Evolutionary conservation across 2,113 vertebrate species (phyloP), one percentile per base, ranked within the genome.

Genomic region (Eubucco bourcierii): DNA sequence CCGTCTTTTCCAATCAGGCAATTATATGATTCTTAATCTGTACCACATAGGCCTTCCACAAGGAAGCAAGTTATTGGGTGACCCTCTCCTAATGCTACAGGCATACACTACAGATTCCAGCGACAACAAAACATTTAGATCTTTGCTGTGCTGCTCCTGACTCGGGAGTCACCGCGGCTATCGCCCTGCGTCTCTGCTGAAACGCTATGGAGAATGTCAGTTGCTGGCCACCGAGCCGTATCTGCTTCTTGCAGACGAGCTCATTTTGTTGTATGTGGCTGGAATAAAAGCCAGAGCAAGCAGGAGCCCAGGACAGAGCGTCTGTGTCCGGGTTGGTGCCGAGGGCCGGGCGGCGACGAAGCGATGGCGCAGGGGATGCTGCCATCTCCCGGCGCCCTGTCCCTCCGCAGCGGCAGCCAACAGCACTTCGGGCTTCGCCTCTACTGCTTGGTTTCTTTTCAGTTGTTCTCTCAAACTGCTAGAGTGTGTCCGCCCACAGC

Each of bases 351-450:
- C 1, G 39, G 39, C 4, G 3, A 41, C 3, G 8, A 8, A 15
- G 56, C 20, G 12, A 77, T 87, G 91, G 37, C 21, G 65, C 77
- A 50, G 6, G n/a, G 74, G 66, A 58, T 84, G 93, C 87, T 97
- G 96, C 94, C 95, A 93, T 73, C 95, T 90, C 77, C 80, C 80
- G 75, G 95, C 33, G 59, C 29, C 12, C 46, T 37, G 37, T 6
- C 10, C 24, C 25, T 33, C 23, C 7, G 1, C 27, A 67, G 41
- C 47, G 29, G 28, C 47, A 24, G 50, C 23, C 23, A 52, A 23
- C 50, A 24, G 23, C 50, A 13, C 23, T 52, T 52, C 7, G 50
- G 50, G 12, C 50, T 52, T 52, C 23, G 50, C 50, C 50, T 52
- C 37, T n/a, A n/a, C 1, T 29, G 47, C 29, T 72, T n/a, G 7